phyloP scores from a whole-genome alignment of 1,140 invertebrate species.

The Drosophila pandora region DNA sequence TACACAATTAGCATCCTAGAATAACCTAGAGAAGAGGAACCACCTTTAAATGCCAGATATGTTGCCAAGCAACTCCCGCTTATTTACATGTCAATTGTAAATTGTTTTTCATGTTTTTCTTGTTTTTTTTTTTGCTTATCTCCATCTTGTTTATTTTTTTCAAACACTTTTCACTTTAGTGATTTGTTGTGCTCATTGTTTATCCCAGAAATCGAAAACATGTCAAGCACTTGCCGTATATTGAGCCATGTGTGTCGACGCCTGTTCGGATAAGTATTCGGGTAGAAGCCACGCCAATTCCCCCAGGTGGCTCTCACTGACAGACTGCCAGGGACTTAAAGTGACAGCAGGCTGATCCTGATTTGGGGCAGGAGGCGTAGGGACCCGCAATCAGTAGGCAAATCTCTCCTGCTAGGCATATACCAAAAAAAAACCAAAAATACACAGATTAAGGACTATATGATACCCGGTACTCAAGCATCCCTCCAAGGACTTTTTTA shows the following conservation, averaged over 20 bases:
- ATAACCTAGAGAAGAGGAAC: background rate
- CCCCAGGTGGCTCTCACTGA: conserved; percentile 59
- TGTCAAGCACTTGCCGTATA: conserved; percentile 65
- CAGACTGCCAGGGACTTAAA: conserved; percentile 64
- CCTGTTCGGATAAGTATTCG: conserved; percentile 19
- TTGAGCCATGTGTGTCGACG: conserved; percentile 53
- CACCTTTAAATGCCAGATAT: conserved; percentile 16
- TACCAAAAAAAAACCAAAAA: conserved; percentile 2
- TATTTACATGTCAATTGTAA: conserved; percentile 82
- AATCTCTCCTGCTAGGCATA: conserved; percentile 38
- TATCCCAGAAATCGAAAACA: conserved; percentile 68
- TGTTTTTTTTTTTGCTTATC: background rate
- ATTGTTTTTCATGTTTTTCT: conserved; percentile 75
- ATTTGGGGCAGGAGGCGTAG: conserved; percentile 10
- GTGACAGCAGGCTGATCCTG: conserved; percentile 43
- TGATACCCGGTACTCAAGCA: background rate
- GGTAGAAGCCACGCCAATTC: conserved; percentile 24
- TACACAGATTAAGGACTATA: background rate
- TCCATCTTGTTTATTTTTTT: conserved; percentile 20
- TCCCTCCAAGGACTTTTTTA: no score
- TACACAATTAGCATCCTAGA: conserved; percentile 7
- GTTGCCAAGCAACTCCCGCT: conserved; percentile 32
- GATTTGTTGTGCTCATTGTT: conserved; percentile 57
- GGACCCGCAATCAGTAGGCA: conserved; percentile 9
- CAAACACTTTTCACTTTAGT: conserved; percentile 54